phyloP scores from a whole-genome alignment of 2,113 vertebrate genomes.

The Gymnogyps californianus region DNA sequence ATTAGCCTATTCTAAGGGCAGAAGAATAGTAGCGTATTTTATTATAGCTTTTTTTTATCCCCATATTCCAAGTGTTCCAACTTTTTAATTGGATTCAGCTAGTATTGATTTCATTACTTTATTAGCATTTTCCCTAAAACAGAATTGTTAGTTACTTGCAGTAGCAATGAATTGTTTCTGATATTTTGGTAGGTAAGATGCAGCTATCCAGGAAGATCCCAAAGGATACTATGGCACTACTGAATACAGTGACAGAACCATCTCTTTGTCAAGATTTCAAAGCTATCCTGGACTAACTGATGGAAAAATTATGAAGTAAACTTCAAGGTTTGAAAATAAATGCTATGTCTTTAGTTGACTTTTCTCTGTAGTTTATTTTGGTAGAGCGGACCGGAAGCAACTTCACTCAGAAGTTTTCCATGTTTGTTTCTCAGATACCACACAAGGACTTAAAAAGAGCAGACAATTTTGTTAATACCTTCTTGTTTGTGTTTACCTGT shows the following conservation, averaged over 20 bases:
- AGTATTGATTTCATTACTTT: not conserved
- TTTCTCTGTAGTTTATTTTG: not conserved
- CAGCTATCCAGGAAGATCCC: slow-evolving; percentile 52
- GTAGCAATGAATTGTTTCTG: not conserved
- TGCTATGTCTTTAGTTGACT: not conserved
- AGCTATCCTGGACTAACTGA: slow-evolving; percentile 64
- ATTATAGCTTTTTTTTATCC: not conserved
- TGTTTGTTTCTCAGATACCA: not conserved
- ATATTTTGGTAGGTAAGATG: slow-evolving; percentile 47
- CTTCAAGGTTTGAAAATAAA: not conserved
- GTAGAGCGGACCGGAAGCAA: not conserved
- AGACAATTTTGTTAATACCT: not conserved
- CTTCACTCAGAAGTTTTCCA: not conserved
- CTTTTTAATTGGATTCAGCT: not conserved
- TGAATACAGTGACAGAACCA: slow-evolving; percentile 34
- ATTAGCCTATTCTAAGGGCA: not conserved
- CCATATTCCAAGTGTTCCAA: not conserved
- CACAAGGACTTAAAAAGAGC: not conserved
- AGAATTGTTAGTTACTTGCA: not conserved
- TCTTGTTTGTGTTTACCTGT: not conserved
- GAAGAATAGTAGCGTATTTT: not conserved
- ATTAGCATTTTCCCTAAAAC: not conserved
- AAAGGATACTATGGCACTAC: not conserved
- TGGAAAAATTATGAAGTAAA: too few species aligned
- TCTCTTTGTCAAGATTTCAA: slow-evolving; percentile 65